These are phyloP conservation scores for Bactericera cockerelli DNA, from an alignment of 1,140 invertebrate genomes.

Conservation along the genomic window DNA sequence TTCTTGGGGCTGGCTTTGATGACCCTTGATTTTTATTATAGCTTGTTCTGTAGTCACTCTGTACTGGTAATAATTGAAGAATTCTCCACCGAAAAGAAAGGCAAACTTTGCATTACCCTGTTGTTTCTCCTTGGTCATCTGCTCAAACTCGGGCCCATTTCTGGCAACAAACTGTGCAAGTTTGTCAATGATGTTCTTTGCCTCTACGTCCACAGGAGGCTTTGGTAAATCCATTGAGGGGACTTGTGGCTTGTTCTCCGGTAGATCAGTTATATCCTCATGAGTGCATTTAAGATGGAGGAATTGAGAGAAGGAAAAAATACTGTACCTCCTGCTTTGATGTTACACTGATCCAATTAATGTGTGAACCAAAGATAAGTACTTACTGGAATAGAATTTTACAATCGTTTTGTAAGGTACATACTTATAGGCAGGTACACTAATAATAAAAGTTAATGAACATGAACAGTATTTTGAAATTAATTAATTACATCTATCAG, in stretches of 20 bases:
- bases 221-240: constrained; percentile 20
- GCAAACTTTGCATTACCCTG: constrained; percentile 92
- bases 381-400: no score
- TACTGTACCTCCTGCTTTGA: no score
- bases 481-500: no score
- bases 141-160: constrained; percentile 96
- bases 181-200: constrained; percentile 95
- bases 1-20: constrained; percentile 22
- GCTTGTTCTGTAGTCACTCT: constrained; percentile 82
- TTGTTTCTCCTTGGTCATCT: constrained; percentile 96
- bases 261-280: no score
- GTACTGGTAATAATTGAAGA: constrained; percentile 92
- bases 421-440: no score
- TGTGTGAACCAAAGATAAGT: no score
- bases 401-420: no score
- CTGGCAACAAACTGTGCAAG: constrained; percentile 94
- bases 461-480: no score
- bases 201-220: constrained; percentile 77
- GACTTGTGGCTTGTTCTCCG: neutral
- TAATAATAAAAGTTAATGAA: no score
- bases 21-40: constrained; percentile 24
- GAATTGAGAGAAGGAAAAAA: no score
- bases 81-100: constrained; percentile 91
- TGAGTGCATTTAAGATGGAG: no score
- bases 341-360: no score